Base-by-base conservation (phyloP, 2,113 vertebrate species). In the Engystomops pustulosus region DNA sequence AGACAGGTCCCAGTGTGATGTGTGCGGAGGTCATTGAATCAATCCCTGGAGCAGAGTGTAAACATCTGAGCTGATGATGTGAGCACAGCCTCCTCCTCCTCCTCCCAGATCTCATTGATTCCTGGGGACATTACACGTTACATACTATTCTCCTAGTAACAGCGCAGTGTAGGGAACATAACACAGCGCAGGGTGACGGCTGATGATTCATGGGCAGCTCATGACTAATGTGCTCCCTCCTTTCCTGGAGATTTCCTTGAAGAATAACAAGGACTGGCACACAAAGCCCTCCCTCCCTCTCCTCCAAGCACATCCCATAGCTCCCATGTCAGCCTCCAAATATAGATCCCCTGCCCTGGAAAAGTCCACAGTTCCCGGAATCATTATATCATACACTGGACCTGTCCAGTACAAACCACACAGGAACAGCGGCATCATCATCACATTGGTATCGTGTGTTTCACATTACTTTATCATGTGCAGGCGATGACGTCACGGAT, bases 291-390 rank as follows among this genome's bases (percentile, higher is more conserved):
- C 71, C 58, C 55, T 32, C 38, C 47, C 12, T 36, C 30, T 27
- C 47, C 12, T 36, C 30, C 27, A 10, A 14, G 70, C 9, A 84
- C 82, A 55, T 78, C 82, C 74, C 82, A 55, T 38, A 20, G 60
- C 20, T 53, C 36, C 20, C 25, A 84, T 65, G 82, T 84, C 82
- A 84, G 58, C 82, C 11, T 84, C 82, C 82, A 78, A 69, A 84
- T 78, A 30, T 84, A 84, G 74, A 69, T 15, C 45, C 60, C 30
- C 25, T 15, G 81, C 51, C 81, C 81, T 77, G 58, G 72, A 45
- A 44, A 67, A 77, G 45, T 23, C 23, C 36, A 68, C 23, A 68
- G 18, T 25, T 38, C 49, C 20, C 47, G 68, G 58, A 49, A 75
- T 1, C 25, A 14, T 2, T 45, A 25, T 17, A 45, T 38, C 20